A percentile compares a stretch with the other conserved stretches of the same genome.
phyloP scores from a whole-genome alignment of 92 coral and sea anemone species.

The Nematostella vectensis region DNA sequence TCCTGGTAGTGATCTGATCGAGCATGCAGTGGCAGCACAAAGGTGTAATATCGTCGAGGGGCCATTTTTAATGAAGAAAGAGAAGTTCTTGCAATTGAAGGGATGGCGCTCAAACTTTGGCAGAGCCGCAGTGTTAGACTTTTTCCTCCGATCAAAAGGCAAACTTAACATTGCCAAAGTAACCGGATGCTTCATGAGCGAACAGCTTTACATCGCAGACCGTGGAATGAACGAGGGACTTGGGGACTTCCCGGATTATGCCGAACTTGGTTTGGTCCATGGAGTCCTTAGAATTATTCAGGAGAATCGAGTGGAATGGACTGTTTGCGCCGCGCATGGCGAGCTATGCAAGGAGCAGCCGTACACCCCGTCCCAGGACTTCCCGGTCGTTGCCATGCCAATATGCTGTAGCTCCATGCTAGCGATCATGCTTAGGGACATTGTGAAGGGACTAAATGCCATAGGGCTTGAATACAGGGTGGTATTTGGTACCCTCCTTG shows the following conservation, averaged over 20 bases:
- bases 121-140: constrained; percentile 28
- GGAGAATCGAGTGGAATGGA: constrained; percentile 61
- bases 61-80: constrained; percentile 40
- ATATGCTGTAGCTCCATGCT: constrained; percentile 50
- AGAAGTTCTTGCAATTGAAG: constrained; percentile 11
- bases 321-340: constrained; percentile 48
- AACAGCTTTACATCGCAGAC: constrained; percentile 20
- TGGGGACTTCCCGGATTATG: constrained; percentile 41
- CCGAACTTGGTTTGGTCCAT: constrained; percentile 36
- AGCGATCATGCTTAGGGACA: constrained; percentile 39
- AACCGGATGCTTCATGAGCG: constrained; percentile 30
- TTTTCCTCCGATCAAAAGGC: constrained; percentile 58
- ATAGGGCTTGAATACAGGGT: constrained; percentile 35
- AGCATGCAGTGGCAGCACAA: constrained; percentile 3
- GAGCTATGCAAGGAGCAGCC: constrained; percentile 54
- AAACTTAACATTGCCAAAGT: constrained; percentile 36
- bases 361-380: constrained; percentile 20
- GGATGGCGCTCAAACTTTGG: constrained; percentile 33
- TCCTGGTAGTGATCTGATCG: background rate
- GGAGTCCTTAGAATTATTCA: constrained; percentile 44
- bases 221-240: constrained; percentile 36
- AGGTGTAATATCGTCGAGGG: constrained; percentile 36
- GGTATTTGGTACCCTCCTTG: constrained; percentile 61
- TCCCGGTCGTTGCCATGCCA: constrained; percentile 45
- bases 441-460: constrained; percentile 25